Base-by-base conservation (phyloP, 2,113 vertebrate species). In the Pollachius pollachius region DNA sequence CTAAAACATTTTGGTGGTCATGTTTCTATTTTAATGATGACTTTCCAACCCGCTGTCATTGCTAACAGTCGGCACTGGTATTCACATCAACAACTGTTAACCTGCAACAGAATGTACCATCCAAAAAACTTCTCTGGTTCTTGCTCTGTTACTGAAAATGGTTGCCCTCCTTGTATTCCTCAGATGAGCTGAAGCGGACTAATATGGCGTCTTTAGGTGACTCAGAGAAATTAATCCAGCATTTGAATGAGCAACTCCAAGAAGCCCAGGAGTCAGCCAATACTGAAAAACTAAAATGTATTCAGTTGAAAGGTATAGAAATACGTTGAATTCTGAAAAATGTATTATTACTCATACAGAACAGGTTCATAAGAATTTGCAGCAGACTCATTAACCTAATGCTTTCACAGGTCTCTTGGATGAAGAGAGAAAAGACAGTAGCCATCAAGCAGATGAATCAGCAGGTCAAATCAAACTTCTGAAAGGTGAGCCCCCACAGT, bases 301-400 rank as follows among this genome's bases (percentile, higher is more conserved):
- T 92, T 84, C 96, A 98, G 88, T 93, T 98, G 77, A 95, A 97
- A 95, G 96, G 97, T 99, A 93, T 89, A 91, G 1, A 19, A 48
- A 48, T 25, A 13, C 19, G n/a, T 2, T 0, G 0, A 15, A 21
- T 27, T 37, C 30, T 1, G 63, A 4, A 34, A 34, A 34, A 34
- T 34, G 18, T 66, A 19, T 37, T 58, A 30, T 19, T 67, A 34
- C 52, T 54, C 12, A 54, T 54, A 16, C 12, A 54, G 16, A 54
- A 54, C 52, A 5, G 16, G 6, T 34, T 4, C 4, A 34, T 34
- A 34, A 34, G 30, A 34, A 4, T 5, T 5, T 34, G 30, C 30
- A 5, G 30, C 30, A 2, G 30, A 34, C 30, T 34, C 30, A 34
- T 34, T 34, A 34, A 34, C 4, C 30, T 34, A 34, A 34, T 34